Evolutionary conservation across 2,797 vertebrate species (phyloP).

Genomic region (Cryptoprocta ferox): DNA sequence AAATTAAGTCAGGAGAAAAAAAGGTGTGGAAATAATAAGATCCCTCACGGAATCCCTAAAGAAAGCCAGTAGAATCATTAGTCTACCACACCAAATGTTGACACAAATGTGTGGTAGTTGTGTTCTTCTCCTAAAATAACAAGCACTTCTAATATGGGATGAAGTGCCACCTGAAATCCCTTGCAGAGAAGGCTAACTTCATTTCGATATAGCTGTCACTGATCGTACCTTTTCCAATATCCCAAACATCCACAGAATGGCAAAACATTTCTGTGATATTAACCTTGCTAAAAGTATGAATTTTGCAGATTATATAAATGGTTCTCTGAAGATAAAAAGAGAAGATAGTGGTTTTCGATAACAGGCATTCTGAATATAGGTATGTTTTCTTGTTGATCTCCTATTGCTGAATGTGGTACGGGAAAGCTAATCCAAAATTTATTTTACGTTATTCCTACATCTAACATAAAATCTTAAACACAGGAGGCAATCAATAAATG

Average conservation of each 20-base stretch:
- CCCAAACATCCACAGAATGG: neutral
- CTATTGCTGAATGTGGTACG: neutral
- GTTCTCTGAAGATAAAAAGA: neutral
- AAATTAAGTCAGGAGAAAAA: neutral
- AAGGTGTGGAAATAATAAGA: neutral
- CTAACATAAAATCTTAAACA: neutral
- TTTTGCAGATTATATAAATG: neutral
- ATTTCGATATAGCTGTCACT: fast-evolving
- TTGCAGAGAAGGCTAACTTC: fast-evolving
- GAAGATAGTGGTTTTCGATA: neutral
- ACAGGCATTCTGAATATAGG: neutral
- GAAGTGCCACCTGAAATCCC: too few species aligned
- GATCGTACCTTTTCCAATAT: neutral
- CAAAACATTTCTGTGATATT: neutral
- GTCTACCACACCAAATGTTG: fast-evolving
- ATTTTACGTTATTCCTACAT: neutral
- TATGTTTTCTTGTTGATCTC: neutral
- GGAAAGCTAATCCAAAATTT: neutral
- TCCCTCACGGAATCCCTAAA: neutral
- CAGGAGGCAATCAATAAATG: neutral
- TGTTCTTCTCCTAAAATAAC: neutral
- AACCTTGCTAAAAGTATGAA: neutral
- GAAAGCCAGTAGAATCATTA: neutral
- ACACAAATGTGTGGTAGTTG: neutral
- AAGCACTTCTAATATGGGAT: fast-evolving